A percentile compares a stretch with the other conserved stretches of the same genome.
phyloP scores from a whole-genome alignment of 1,140 invertebrate species.

The Lethrus apterus region DNA sequence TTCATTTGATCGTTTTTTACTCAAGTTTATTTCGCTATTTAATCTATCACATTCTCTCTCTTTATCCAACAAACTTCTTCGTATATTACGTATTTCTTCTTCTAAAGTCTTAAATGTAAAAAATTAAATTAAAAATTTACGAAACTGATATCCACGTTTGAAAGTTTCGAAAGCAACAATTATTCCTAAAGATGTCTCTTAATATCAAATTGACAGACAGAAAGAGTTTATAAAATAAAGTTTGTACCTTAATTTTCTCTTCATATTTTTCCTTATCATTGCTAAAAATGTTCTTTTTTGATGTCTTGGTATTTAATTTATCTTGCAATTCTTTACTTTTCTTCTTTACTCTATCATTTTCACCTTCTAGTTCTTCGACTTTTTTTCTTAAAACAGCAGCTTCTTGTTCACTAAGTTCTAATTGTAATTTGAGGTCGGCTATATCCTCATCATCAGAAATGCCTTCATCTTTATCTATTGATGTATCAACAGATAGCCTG shows the following conservation, averaged over 20 bases:
- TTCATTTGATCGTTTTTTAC: slow-evolving; percentile 54
- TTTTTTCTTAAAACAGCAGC: slow-evolving; percentile 70
- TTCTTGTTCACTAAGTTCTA: slow-evolving; percentile 87
- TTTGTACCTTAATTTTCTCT: slow-evolving; percentile 57
- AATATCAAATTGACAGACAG: no score
- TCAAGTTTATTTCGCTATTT: slow-evolving; percentile 58
- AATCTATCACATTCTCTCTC: slow-evolving; percentile 72
- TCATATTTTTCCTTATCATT: slow-evolving; percentile 47
- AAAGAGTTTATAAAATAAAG: no score
- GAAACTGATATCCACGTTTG: no score
- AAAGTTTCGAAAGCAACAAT: no score
- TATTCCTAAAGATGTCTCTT: no score
- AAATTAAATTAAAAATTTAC: no score
- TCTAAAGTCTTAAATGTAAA: slow-evolving; percentile 46
- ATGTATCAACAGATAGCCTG: slow-evolving; percentile 54
- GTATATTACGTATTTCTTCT: slow-evolving; percentile 62
- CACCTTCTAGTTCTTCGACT: slow-evolving; percentile 75
- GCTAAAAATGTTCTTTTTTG: slow-evolving; percentile 38
- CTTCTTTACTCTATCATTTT: slow-evolving; percentile 65
- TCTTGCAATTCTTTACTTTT: slow-evolving; percentile 72
- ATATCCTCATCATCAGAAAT: slow-evolving; percentile 70
- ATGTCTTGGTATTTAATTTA: slow-evolving; percentile 47
- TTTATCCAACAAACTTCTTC: slow-evolving; percentile 74
- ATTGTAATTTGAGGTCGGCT: slow-evolving; percentile 65
- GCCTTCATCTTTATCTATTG: slow-evolving; percentile 62